These are phyloP conservation scores for cattle (Bos taurus) DNA, from an alignment of 2,113 vertebrate species.

Conservation along the genomic window DNA sequence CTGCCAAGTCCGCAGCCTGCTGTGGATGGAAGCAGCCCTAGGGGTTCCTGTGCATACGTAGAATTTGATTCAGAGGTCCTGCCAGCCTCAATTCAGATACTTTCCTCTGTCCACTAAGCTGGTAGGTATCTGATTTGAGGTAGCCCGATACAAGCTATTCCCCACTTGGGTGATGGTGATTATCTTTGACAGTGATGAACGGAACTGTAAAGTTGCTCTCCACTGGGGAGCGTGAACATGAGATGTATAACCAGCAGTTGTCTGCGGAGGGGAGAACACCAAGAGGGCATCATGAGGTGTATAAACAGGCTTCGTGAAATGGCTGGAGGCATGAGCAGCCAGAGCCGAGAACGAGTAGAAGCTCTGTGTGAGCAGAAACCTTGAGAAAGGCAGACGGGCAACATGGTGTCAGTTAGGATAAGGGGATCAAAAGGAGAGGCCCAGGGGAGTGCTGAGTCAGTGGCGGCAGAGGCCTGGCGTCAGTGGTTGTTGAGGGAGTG, in stretches of 20 bases:
- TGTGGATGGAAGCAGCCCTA: not conserved
- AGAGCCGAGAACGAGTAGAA: not conserved
- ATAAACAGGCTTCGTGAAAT: not conserved
- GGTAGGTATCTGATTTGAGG: not conserved
- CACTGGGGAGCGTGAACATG: not conserved
- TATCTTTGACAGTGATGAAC: conserved; percentile 26
- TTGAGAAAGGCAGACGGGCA: not conserved
- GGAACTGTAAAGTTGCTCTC: not conserved
- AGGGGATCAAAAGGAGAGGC: not conserved
- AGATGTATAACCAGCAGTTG: not conserved
- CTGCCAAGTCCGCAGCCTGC: conserved; percentile 29
- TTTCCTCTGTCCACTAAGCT: not conserved
- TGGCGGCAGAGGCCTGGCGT: not conserved
- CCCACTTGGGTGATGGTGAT: not conserved
- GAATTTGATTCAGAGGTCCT: conserved; percentile 27
- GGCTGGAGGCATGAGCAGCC: not conserved
- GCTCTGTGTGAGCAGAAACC: not conserved
- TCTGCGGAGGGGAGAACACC: not conserved
- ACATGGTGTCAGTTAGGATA: not conserved
- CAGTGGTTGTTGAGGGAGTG: not conserved
- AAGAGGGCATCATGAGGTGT: not conserved
- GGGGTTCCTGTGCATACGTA: not conserved
- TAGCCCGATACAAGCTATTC: not conserved
- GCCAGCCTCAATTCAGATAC: not conserved
- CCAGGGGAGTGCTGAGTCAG: not conserved